Base-by-base conservation (phyloP, 2,113 vertebrate species). In the Microtus ochrogaster region DNA sequence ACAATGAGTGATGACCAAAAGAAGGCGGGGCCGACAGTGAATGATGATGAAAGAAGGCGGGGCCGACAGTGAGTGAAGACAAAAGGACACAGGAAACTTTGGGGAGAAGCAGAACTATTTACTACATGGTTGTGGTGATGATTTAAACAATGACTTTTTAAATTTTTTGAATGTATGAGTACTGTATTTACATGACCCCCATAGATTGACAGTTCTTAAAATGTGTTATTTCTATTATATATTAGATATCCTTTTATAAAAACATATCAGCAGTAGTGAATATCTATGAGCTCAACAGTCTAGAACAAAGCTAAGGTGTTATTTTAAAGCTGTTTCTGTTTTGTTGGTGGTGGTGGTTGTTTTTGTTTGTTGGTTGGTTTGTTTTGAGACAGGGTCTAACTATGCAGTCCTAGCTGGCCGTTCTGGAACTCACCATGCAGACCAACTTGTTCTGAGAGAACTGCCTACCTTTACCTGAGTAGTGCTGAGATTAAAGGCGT, bases 151-250 rank as follows among this genome's bases (percentile, higher is more conserved):
- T 55, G 33, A 52, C 33, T 30, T 78, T 78, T 33, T 5, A 52
- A 21, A 10, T 47, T 13, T 52, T 77, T 77, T 3, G 7, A 36
- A 52, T 21, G 9, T 21, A 21, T 52, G 30, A 79, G 17, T 52
- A 11, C 17, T 52, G 4, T 36, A 79, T 52, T 33, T 79, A 79
- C 3, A 79, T 10, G 30, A 36, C 47, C 47, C 74, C 74, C 28
- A 9, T 10, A 47, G 47, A 58, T 41, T 30, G 66, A 13, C 86
- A 94, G 87, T 96, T 61, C 87, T 92, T 85, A 88, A 93, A 70
- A 44, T 22, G 12, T 78, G 21, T 3, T 19, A 93, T 47, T 94
- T 82, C 55, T 92, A 87, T 58, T 81, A 0, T 74, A 47, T 55
- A 10, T 77, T 9, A 77, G 41, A 94, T 92, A 88, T 65, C 83